Conservation (phyloP, 2,113 vertebrate genomes). For the Peromyscus leucopus region DNA sequence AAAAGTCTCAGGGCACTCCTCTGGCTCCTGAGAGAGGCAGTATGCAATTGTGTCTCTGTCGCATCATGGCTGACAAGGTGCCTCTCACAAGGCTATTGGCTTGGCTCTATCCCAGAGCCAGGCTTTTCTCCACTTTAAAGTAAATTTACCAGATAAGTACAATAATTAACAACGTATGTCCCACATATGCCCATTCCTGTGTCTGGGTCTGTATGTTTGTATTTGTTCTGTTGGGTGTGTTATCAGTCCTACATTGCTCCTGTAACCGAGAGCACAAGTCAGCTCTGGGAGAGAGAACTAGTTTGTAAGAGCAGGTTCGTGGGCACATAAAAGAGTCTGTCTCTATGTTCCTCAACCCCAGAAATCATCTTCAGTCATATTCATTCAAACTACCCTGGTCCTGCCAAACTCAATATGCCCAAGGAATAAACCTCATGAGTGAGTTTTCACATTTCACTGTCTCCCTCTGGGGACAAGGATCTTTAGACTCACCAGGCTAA, state of each 20-base stretch:
- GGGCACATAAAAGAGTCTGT: background rate
- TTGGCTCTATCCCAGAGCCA: background rate
- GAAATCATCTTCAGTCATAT: background rate
- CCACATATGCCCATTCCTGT: rapidly evolving
- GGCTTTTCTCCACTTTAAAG: background rate
- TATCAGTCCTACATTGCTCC: background rate
- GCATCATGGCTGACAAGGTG: background rate
- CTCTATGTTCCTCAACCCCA: background rate
- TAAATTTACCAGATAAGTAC: background rate
- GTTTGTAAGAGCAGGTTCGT: background rate
- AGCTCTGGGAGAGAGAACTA: background rate
- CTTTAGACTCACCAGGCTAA: background rate
- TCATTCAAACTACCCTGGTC: background rate
- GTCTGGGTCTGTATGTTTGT: background rate
- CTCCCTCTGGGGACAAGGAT: background rate
- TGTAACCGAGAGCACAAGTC: background rate
- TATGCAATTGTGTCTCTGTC: background rate
- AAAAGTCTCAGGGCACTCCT: background rate
- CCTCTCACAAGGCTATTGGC: background rate
- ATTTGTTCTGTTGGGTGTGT: background rate
- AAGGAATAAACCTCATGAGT: background rate
- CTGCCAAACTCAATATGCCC: background rate
- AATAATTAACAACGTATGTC: background rate
- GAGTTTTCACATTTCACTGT: background rate
- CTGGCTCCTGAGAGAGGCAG: background rate